phyloP scores from a whole-genome alignment of 92 coral and sea anemone species.

The Bergia sp. region DNA sequence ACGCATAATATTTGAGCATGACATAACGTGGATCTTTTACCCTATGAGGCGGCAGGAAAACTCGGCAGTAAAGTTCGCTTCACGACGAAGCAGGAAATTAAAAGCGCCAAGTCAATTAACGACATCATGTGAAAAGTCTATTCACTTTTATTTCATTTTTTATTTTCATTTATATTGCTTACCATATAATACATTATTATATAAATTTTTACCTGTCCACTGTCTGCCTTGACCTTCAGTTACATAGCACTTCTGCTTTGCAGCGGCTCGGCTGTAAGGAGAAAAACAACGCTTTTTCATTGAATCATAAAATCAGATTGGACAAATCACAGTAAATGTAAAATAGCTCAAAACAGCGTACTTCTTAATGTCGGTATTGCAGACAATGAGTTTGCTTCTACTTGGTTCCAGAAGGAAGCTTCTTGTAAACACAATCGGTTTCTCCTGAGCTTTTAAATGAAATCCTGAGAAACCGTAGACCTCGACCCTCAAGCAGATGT shows the following conservation, averaged over 20 bases:
- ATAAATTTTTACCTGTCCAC: neutral
- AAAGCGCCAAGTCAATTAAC: too few relatives aligned
- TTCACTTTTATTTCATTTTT: too few relatives aligned
- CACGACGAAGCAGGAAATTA: too few relatives aligned
- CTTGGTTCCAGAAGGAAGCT: neutral
- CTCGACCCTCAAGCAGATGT: slow-evolving; percentile 73
- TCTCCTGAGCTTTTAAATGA: neutral
- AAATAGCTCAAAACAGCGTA: neutral
- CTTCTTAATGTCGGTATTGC: neutral
- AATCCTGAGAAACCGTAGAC: slow-evolving; percentile 31
- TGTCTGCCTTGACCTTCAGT: neutral
- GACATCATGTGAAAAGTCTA: too few relatives aligned
- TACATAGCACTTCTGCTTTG: neutral
- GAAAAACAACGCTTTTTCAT: neutral
- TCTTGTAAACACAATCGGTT: neutral
- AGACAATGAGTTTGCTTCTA: neutral
- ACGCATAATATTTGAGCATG: too few relatives aligned
- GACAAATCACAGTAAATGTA: too few relatives aligned
- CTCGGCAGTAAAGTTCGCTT: too few relatives aligned
- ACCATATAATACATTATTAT: too few relatives aligned
- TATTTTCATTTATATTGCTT: too few relatives aligned
- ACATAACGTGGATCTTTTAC: too few relatives aligned
- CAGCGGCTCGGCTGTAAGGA: neutral
- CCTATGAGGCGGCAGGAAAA: too few relatives aligned
- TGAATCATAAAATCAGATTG: too few relatives aligned